These are phyloP conservation scores for Nematostella vectensis DNA, from an alignment of 92 coral and sea anemone genomes.

Conservation along the genomic window DNA sequence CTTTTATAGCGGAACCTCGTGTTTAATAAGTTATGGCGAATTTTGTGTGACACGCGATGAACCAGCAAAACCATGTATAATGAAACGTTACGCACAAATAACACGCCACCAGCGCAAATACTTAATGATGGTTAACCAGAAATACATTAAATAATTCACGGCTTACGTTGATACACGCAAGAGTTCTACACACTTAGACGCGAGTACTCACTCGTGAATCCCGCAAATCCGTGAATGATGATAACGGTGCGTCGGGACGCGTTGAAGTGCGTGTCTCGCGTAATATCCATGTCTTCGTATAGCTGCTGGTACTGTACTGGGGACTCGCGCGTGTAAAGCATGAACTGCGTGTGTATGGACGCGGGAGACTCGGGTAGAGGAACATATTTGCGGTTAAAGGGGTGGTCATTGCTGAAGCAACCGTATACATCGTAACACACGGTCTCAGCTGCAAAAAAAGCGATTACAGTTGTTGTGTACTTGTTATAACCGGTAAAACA, in stretches of 20 bases:
- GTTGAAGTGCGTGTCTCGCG: slow-evolving; percentile 24
- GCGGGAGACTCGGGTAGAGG: slow-evolving; percentile 43
- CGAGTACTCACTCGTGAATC: slow-evolving; percentile 19
- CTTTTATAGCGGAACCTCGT: too few species aligned
- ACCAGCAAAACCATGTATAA: too few species aligned
- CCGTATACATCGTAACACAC: slow-evolving; percentile 44
- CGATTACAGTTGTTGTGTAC: too few species aligned
- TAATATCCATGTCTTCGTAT: slow-evolving; percentile 1
- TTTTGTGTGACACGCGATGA: too few species aligned
- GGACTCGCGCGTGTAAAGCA: slow-evolving; percentile 37
- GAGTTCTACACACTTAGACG: too few species aligned
- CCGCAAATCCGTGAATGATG: slow-evolving; percentile 50
- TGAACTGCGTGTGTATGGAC: slow-evolving; percentile 31
- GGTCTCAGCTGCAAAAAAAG: neutral
- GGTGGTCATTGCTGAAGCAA: slow-evolving; percentile 31
- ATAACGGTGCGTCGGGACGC: slow-evolving; percentile 34
- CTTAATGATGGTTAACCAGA: too few species aligned
- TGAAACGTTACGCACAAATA: too few species aligned
- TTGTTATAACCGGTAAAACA: too few species aligned
- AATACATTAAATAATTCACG: too few species aligned
- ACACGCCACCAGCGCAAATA: too few species aligned
- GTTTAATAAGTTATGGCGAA: too few species aligned
- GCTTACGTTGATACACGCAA: neutral
- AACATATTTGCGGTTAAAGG: slow-evolving; percentile 20
- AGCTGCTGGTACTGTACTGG: slow-evolving; percentile 3